Base-by-base conservation (phyloP, 2,113 vertebrate genomes). In the Eulemur macaco region DNA sequence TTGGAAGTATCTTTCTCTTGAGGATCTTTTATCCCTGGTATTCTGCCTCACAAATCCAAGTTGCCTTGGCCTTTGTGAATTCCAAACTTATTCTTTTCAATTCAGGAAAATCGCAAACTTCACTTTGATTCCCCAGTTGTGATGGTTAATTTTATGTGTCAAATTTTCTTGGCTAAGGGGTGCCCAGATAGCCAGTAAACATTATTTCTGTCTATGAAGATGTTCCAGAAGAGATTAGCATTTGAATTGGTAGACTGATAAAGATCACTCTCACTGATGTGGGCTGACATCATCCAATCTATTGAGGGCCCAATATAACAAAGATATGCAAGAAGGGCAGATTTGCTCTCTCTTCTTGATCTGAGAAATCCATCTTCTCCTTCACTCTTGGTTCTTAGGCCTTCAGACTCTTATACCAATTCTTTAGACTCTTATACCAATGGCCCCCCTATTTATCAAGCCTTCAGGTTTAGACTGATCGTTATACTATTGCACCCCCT, bases 361-460 rank as follows among this genome's bases (percentile, higher is more conserved):
- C 56, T 83, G 47, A 17, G 5, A 11, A 29, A 39, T 29, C 7
- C 13, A 50, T 56, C 18, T 76, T 66, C 37, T 83, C 29, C 15
- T 56, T 21, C 20, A 20, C 1, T 34, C 60, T 20, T 68, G 11
- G 17, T 8, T 37, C 56, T 52, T 45, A 45, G 37, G 17, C 1
- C 3, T 76, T 64, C n/a, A 37, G 50, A 2, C 3, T 66, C 5
- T 29, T 76, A 29, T 31, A 31, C 14, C 39, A 47, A 76, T 14
- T 74, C 42, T 74, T 47, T 45, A 39, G 20, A 17, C 8, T 29
- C 25, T 27, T 60, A 73, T 1, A 58, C 9, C 20, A n/a, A 42
- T 9, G 34, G 0, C 2, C 1, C 27, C 25, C 31, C 20, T n/a
- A 7, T 3, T 7, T 42, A 52, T 45, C n/a, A 50, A 25, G 42